Evolutionary conservation across 2,888 invertebrate genomes (phyloP).

Genomic region (Drosophila silvestris): DNA sequence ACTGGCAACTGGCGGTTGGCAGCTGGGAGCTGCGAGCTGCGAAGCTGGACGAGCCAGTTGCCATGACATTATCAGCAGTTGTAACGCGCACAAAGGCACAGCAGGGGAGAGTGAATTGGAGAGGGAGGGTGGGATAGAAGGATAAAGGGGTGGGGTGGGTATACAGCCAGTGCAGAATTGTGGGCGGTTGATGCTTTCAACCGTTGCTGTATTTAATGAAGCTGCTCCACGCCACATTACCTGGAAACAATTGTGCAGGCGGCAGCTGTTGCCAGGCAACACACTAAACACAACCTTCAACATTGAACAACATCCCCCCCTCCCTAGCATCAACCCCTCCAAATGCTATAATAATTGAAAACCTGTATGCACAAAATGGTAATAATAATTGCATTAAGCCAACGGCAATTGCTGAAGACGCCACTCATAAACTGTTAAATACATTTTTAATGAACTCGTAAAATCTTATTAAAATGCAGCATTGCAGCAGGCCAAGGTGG

Average conservation of each 20-base stretch:
- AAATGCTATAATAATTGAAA: conserved; percentile 62
- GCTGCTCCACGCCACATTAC: conserved; percentile 32
- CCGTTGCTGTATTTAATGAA: conserved; percentile 57
- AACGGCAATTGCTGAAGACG: conserved; percentile 6
- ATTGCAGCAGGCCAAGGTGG: conserved; percentile 13
- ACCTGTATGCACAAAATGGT: conserved; percentile 55
- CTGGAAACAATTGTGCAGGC: conserved; percentile 45
- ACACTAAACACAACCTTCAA: background rate
- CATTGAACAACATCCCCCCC: background rate
- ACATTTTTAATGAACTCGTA: conserved; percentile 71
- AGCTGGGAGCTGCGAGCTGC: conserved; percentile 19
- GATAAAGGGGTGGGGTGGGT: background rate
- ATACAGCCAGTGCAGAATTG: conserved; percentile 1
- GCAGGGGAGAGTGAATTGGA: background rate
- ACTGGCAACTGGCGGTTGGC: conserved; percentile 11
- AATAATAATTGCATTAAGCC: conserved; percentile 62
- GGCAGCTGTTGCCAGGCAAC: conserved; percentile 13
- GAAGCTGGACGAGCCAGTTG: conserved; percentile 39
- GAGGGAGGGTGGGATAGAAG: background rate
- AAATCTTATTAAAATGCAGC: conserved; percentile 63
- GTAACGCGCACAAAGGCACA: conserved; percentile 45
- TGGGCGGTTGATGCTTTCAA: conserved; percentile 8
- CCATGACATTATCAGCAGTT: conserved; percentile 74
- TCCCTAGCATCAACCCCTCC: background rate
- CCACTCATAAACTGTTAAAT: conserved; percentile 65